Base-by-base conservation (phyloP, 2,797 vertebrate species). In the Gymnoscopelus microlampas region DNA sequence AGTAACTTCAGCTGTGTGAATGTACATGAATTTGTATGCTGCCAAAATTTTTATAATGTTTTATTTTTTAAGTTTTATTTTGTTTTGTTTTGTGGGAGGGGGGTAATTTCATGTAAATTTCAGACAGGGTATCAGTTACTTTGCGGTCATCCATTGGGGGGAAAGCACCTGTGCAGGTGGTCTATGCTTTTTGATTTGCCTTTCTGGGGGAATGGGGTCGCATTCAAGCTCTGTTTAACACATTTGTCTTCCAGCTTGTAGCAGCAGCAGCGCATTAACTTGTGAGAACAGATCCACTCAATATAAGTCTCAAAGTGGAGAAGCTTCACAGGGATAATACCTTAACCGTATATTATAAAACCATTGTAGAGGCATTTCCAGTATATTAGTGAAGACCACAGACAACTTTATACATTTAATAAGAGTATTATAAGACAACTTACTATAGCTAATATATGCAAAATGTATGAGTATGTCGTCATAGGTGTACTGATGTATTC, bases 181-280 rank as follows among this genome's bases (percentile, higher is more conserved):
- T 56, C 35, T 63, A 14, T 2, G 49, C 53, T 50, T 53, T 48
- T 67, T 58, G 9, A 62, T 72, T 72, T 72, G 54, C 65, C 58
- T 70, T 58, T 32, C 39, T 8, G 39, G 39, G 35, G 19, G 24
- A 70, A 70, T 57, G 51, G 56, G 50, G 35, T 73, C 54, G 23
- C 23, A 24, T 70, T 69, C 59, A 50, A 71, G 55, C 64, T 58
- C 49, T 51, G 61, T 32, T 63, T 53, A 87, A 64, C 39, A 88
- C 88, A 84, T 83, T 87, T 55, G 87, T 92, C 91, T 93, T 92
- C 92, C 90, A 90, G 87, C 85, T 87, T 93, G 90, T 73, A 73
- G 58, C 86, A 88, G 90, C 73, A 76, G 62, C 85, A 86, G 51
- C 60, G 57, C 57, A 56, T 62, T 56, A 56, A 60, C 11, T 44